Conservation (phyloP, 2,113 vertebrate genomes). For the Heterotilapia buettikoferi region DNA sequence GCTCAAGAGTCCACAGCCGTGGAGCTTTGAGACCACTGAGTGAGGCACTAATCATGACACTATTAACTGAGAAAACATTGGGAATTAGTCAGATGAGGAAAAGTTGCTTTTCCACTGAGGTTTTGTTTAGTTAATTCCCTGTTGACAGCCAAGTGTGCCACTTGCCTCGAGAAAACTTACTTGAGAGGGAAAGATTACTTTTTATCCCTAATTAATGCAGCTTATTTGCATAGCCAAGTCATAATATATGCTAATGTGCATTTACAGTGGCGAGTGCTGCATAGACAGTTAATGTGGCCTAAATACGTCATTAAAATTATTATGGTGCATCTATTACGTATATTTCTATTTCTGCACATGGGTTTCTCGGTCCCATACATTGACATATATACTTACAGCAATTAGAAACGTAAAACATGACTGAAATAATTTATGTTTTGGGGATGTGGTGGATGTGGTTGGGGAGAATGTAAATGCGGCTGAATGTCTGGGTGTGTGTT, state of each 20-base stretch:
- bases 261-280: slow-evolving; percentile 59
- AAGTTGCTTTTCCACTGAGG: slow-evolving; percentile 57
- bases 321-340: slow-evolving; percentile 22
- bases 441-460: too few species aligned
- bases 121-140: slow-evolving; percentile 73
- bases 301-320: slow-evolving; percentile 64
- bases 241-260: slow-evolving; percentile 73
- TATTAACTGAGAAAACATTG: slow-evolving; percentile 67
- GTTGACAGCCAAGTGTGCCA: slow-evolving; percentile 62
- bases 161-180: slow-evolving; percentile 58
- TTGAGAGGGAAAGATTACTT: slow-evolving; percentile 60
- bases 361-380: neutral
- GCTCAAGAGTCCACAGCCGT: slow-evolving; percentile 43
- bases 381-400: neutral
- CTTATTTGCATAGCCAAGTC: slow-evolving; percentile 69
- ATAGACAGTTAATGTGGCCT: slow-evolving; percentile 59
- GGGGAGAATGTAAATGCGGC: too few species aligned
- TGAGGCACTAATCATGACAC: slow-evolving; percentile 58
- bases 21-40: slow-evolving; percentile 59
- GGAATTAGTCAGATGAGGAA: slow-evolving; percentile 61
- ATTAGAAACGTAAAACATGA: too few species aligned
- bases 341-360: neutral
- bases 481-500: too few species aligned
- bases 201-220: slow-evolving; percentile 70
- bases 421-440: too few species aligned